Percentiles rank a stretch among this genome's conserved stretches.
phyloP scores from a whole-genome alignment of 2,888 invertebrate genomes.

The Andrena haemorrhoa region DNA sequence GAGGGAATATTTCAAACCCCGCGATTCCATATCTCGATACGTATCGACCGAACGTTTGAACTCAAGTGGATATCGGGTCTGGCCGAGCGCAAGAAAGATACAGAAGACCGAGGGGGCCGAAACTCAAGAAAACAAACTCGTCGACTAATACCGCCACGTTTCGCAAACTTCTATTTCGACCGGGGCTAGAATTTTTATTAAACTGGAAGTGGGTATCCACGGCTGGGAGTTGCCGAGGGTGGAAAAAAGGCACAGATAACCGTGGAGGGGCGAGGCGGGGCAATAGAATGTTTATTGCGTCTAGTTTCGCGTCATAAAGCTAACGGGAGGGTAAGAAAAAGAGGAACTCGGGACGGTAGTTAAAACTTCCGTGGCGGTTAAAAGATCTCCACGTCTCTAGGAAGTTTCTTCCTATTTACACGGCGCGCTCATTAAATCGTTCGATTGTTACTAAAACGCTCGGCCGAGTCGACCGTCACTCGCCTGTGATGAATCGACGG shows the following conservation, averaged over 20 bases:
- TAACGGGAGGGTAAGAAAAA: slow-evolving; percentile 30
- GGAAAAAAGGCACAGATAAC: slow-evolving; percentile 28
- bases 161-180: slow-evolving; percentile 37
- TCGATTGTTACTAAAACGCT: slow-evolving; percentile 22
- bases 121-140: slow-evolving; percentile 19
- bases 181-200: slow-evolving; percentile 49
- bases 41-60: too few relatives aligned
- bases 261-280: slow-evolving; percentile 2
- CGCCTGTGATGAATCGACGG: too few relatives aligned
- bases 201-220: slow-evolving; percentile 47
- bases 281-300: slow-evolving; percentile 62
- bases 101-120: background rate
- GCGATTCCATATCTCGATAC: too few relatives aligned
- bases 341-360: slow-evolving; percentile 37
- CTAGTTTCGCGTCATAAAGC: slow-evolving; percentile 55
- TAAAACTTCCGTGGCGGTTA: slow-evolving; percentile 49
- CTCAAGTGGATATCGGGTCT: too few relatives aligned
- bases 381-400: slow-evolving; percentile 43
- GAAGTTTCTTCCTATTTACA: slow-evolving; percentile 41
- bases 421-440: slow-evolving; percentile 38
- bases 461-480: too few relatives aligned
- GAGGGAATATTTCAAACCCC: too few relatives aligned
- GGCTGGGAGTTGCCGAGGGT: slow-evolving; percentile 4
- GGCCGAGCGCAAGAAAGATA: too few relatives aligned
- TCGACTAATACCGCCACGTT: slow-evolving; percentile 39